These are phyloP conservation scores for Intellagama lesueurii DNA, from an alignment of 2,797 vertebrate species.

Conservation along the genomic window DNA sequence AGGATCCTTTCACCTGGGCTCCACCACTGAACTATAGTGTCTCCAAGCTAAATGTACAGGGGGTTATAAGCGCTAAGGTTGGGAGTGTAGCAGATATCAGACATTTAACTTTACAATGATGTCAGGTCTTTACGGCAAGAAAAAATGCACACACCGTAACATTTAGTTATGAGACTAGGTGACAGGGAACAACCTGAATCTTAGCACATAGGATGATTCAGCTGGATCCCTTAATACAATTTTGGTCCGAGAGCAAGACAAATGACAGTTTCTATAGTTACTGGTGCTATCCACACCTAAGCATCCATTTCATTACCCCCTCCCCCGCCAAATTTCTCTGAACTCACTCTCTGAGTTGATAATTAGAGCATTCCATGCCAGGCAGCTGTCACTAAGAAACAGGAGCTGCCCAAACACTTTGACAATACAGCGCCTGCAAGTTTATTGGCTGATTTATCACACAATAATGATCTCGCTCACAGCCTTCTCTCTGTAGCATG, in stretches of 20 bases:
- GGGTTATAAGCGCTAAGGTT: neutral
- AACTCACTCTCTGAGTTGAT: conserved; percentile 52
- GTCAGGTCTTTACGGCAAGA: neutral
- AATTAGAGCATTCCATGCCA: conserved; percentile 52
- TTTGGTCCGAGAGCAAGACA: neutral
- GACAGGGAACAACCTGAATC: conserved; percentile 24
- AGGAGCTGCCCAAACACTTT: conserved; percentile 41
- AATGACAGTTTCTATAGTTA: conserved; percentile 15
- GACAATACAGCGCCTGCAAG: conserved; percentile 7
- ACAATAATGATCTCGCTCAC: conserved; percentile 45
- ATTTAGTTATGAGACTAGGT: neutral
- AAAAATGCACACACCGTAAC: neutral
- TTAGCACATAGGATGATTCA: conserved; percentile 2
- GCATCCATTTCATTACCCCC: neutral
- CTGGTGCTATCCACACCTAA: conserved; percentile 42
- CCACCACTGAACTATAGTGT: neutral
- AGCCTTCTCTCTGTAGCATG: conserved; percentile 51
- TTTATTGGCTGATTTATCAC: conserved; percentile 52
- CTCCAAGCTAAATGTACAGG: neutral
- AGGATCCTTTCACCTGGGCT: neutral
- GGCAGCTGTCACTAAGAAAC: conserved; percentile 61
- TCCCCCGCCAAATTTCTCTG: conserved; percentile 47
- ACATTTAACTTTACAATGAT: neutral
- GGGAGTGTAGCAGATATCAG: no score
- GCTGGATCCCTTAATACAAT: neutral